A percentile compares a stretch with the other conserved stretches of the same genome.
These are phyloP conservation scores for Platalea minor DNA, from an alignment of 2,797 vertebrate species.

Conservation along the genomic window DNA sequence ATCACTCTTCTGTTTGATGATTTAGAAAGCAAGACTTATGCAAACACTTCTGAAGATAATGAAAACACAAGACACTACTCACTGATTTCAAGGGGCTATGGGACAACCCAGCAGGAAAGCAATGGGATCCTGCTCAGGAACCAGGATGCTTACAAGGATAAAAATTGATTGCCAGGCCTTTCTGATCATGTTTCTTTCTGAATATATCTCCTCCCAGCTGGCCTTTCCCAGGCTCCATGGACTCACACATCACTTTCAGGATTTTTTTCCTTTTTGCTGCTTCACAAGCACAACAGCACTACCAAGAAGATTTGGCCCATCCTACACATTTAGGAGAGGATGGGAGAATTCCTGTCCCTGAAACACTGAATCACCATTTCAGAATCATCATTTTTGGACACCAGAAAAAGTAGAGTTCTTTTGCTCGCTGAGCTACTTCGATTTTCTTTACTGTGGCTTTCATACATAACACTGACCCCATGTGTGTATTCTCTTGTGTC, in stretches of 20 bases:
- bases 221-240: neutral
- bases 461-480: neutral
- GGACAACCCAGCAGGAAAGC: neutral
- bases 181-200: neutral
- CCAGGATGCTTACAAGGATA: neutral
- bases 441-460: neutral
- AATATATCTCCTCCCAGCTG: neutral
- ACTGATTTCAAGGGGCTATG: neutral
- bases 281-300: neutral
- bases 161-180: neutral
- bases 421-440: neutral
- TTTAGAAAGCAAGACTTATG: neutral
- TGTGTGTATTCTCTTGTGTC: neutral
- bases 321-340: neutral
- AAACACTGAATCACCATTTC: neutral
- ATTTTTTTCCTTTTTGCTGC: neutral
- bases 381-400: neutral
- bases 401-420: neutral
- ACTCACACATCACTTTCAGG: neutral
- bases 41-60: neutral
- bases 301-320: neutral
- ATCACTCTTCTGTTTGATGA: neutral
- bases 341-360: neutral
- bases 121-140: neutral
- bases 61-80: neutral